These are phyloP conservation scores for Agriopis marginaria DNA, from an alignment of 2,888 invertebrate genomes.

Conservation along the genomic window DNA sequence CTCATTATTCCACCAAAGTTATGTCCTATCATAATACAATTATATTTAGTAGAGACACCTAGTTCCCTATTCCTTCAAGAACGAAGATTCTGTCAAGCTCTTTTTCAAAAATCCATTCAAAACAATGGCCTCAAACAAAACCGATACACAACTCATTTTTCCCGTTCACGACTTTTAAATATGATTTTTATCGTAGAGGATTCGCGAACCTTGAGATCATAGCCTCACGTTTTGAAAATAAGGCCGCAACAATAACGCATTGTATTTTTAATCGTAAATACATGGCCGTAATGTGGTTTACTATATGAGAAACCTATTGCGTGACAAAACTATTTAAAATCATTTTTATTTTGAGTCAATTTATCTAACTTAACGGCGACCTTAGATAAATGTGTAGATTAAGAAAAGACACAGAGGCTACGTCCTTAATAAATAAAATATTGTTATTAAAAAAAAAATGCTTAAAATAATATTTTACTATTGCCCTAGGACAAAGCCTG, in stretches of 20 bases:
- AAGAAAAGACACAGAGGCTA: constrained; percentile 24
- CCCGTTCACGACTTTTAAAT: constrained; percentile 22
- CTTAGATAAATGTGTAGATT: constrained; percentile 49
- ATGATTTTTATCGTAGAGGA: constrained; percentile 25
- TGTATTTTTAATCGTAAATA: constrained; percentile 28
- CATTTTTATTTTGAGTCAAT: constrained; percentile 24
- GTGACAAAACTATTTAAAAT: constrained; percentile 41
- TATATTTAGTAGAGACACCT: too few relatives aligned
- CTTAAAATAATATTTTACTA: too few relatives aligned
- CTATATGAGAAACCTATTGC: constrained; percentile 39
- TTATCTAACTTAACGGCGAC: constrained; percentile 45
- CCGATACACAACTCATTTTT: constrained; percentile 28
- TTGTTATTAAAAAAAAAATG: background rate
- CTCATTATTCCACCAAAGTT: too few relatives aligned
- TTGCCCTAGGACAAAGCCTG: too few relatives aligned
- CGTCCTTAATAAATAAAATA: background rate
- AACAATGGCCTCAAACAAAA: constrained; percentile 3
- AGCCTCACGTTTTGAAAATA: constrained; percentile 45
- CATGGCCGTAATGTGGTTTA: constrained; percentile 27
- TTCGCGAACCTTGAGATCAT: constrained; percentile 41
- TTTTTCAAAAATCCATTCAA: too few relatives aligned
- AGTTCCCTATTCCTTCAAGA: too few relatives aligned
- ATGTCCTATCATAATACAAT: too few relatives aligned
- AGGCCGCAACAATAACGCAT: constrained; percentile 44
- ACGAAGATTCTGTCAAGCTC: too few relatives aligned